Percentiles rank a stretch among this genome's conserved stretches.
Evolutionary conservation across 2,113 vertebrate species (phyloP).

Genomic region (Alethe diademata): DNA sequence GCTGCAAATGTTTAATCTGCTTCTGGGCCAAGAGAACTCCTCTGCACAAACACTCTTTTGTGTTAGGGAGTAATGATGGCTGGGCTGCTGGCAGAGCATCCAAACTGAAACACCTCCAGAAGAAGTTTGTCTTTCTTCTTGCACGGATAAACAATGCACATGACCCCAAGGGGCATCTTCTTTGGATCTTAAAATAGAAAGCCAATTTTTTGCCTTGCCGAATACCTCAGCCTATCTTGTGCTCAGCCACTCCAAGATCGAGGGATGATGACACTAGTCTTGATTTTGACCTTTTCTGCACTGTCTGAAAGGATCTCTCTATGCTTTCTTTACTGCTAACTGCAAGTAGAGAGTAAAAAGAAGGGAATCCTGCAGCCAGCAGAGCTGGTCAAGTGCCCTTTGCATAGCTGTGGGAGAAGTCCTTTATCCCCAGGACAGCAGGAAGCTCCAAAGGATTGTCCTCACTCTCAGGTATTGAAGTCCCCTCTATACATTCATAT

Average conservation of each 20-base stretch:
- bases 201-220: not conserved
- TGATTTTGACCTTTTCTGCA: not conserved
- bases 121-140: not conserved
- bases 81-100: not conserved
- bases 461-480: not conserved
- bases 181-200: not conserved
- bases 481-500: accelerated
- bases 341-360: not conserved
- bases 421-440: not conserved
- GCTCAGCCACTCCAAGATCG: not conserved
- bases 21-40: not conserved
- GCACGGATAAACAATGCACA: not conserved
- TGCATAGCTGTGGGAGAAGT: not conserved
- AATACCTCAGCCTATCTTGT: not conserved
- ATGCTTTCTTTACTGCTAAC: not conserved
- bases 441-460: not conserved
- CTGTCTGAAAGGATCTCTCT: not conserved
- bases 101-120: not conserved
- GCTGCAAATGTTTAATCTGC: not conserved
- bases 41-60: accelerated
- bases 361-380: not conserved
- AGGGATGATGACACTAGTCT: not conserved
- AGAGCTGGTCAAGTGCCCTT: not conserved
- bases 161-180: not conserved
- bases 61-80: not conserved